These are phyloP conservation scores for Turritopsis rubra DNA, from an alignment of 30 jellyfish, hydroid and myxozoan genomes.

Conservation along the genomic window DNA sequence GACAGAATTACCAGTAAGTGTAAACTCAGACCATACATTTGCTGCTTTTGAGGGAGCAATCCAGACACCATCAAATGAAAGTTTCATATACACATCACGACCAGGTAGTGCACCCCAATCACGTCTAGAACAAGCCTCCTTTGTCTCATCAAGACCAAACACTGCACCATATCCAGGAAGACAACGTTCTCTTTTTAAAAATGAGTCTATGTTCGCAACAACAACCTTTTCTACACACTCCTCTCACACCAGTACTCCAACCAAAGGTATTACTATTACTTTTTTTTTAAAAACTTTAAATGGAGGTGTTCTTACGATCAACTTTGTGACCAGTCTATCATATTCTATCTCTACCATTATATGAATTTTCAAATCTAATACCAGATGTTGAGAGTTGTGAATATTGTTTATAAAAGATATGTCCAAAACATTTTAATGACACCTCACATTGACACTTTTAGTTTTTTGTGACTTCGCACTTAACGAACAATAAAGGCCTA, in stretches of 20 bases:
- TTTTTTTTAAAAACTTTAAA: too few species aligned
- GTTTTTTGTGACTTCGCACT: too few species aligned
- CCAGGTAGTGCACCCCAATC: background rate
- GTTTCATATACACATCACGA: background rate
- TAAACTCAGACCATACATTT: background rate
- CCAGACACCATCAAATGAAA: background rate
- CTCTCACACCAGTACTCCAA: background rate
- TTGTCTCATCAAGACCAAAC: background rate
- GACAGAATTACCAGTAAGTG: background rate
- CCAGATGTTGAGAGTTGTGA: too few species aligned
- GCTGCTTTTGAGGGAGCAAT: background rate
- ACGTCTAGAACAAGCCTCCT: background rate
- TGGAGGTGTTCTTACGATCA: too few species aligned
- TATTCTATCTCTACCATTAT: too few species aligned
- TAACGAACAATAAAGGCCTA: too few species aligned
- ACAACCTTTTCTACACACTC: background rate
- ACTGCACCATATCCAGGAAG: background rate
- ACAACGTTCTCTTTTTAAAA: background rate
- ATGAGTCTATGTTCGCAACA: background rate
- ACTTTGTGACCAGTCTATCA: too few species aligned
- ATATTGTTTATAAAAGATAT: too few species aligned
- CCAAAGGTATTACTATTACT: background rate
- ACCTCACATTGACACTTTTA: too few species aligned
- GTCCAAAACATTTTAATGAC: too few species aligned
- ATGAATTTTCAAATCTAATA: too few species aligned